Evolutionary conservation across 1,140 invertebrate genomes (phyloP).

Genomic region (Drosophila ironensis): DNA sequence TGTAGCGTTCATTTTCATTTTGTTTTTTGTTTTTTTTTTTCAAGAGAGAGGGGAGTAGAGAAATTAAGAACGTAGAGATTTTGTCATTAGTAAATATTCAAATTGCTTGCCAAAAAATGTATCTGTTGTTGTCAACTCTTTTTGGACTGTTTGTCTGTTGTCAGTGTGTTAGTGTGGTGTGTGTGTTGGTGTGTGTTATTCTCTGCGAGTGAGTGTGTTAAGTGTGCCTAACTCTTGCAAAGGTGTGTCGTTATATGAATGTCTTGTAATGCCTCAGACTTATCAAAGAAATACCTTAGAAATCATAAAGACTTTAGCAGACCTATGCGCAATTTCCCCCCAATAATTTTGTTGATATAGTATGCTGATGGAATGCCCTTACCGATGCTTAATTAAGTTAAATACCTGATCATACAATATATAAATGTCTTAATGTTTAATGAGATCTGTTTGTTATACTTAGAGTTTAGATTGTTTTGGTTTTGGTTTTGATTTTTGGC

Average conservation of each 20-base stretch:
- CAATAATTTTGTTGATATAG: background rate
- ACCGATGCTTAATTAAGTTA: conserved; percentile 53
- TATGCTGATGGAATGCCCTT: conserved; percentile 21
- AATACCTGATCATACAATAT: conserved; percentile 55
- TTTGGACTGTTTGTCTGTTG: conserved; percentile 51
- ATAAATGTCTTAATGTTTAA: conserved; percentile 53
- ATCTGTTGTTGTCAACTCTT: conserved; percentile 47
- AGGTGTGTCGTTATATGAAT: conserved; percentile 28
- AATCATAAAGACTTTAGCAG: background rate
- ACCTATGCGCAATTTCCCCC: conserved; percentile 12
- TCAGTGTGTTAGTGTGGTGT: conserved; percentile 46
- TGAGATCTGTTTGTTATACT: conserved; percentile 63
- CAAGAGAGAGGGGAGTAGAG: conserved; percentile 54
- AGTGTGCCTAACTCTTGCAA: conserved; percentile 60
- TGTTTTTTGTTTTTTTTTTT: conserved; percentile 12
- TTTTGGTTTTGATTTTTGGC: conserved; percentile 59
- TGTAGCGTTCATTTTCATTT: background rate
- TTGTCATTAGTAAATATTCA: conserved; percentile 73
- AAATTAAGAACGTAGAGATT: conserved; percentile 73
- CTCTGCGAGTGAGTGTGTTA: conserved; percentile 10
- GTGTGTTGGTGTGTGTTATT: conserved; percentile 23
- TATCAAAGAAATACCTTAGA: conserved; percentile 35
- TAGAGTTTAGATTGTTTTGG: conserved; percentile 64
- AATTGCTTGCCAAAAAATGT: conserved; percentile 36
- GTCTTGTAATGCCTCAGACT: conserved; percentile 37